A percentile compares a stretch with the other conserved stretches of the same genome.
phyloP scores from a whole-genome alignment of 2,888 invertebrate genomes.

The Polydesmus complanatus region DNA sequence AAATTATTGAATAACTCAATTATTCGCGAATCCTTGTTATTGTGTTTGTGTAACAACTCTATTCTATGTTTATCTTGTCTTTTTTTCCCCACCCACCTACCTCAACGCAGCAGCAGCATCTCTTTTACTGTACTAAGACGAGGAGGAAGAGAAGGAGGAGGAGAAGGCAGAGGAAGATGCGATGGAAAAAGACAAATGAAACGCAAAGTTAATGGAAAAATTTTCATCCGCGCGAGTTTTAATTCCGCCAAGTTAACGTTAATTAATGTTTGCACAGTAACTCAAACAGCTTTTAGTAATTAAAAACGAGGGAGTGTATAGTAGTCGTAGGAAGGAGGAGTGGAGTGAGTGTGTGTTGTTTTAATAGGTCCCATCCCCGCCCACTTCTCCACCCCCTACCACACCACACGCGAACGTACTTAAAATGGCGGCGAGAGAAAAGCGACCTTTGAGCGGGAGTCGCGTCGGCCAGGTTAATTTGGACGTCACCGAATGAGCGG shows the following conservation, averaged over 20 bases:
- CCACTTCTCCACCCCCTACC: not conserved
- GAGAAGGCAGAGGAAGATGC: not conserved
- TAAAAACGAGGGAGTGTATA: not conserved
- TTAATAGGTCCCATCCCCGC: not conserved
- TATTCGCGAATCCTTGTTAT: not conserved
- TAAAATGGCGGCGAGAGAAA: not conserved
- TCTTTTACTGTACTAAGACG: no score
- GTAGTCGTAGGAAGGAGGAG: not conserved
- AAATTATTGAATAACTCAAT: not conserved
- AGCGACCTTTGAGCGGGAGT: not conserved
- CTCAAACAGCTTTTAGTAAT: not conserved
- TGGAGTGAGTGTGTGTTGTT: not conserved
- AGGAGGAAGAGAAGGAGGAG: not conserved
- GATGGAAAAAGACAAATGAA: not conserved
- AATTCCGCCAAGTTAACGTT: not conserved
- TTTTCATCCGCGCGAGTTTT: not conserved
- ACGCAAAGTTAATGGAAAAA: not conserved
- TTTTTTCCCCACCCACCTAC: not conserved
- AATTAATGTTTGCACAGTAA: not conserved
- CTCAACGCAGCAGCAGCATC: no score
- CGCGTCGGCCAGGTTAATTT: not conserved
- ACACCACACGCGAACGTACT: no score
- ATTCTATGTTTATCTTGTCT: not conserved
- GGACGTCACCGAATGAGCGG: no score
- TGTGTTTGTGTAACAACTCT: not conserved